These are phyloP conservation scores for Lasioglossum pauxillum DNA, from an alignment of 2,888 invertebrate genomes.

Conservation along the genomic window DNA sequence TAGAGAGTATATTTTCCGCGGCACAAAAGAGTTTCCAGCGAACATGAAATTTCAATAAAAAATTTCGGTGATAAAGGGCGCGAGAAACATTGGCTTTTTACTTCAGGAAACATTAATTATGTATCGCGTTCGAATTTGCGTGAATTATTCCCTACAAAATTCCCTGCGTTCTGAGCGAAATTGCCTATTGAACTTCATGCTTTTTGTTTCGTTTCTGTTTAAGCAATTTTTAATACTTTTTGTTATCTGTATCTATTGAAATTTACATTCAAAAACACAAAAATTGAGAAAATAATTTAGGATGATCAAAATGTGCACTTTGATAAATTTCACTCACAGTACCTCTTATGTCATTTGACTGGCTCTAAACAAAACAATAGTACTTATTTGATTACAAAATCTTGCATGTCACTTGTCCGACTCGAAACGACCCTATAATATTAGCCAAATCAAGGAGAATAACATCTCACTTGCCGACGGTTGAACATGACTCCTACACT, in stretches of 20 bases:
- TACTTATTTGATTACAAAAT: not conserved
- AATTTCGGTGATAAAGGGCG: not conserved
- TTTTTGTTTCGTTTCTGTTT: not conserved
- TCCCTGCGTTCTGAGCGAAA: not conserved
- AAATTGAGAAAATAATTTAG: not conserved
- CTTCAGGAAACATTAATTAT: not conserved
- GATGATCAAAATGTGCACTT: not conserved
- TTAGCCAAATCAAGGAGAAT: not conserved
- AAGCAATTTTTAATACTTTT: not conserved
- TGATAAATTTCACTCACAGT: not conserved
- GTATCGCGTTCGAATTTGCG: not conserved
- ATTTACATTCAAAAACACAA: not conserved
- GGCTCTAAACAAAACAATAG: not conserved
- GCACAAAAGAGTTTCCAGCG: slow-evolving; percentile 23
- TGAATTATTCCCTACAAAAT: not conserved
- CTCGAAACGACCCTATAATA: not conserved
- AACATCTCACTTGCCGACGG: not conserved
- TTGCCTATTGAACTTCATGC: not conserved
- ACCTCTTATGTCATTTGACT: not conserved
- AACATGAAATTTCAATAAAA: slow-evolving; percentile 47
- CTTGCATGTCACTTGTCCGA: not conserved
- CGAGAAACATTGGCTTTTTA: slow-evolving; percentile 21
- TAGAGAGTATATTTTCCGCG: slow-evolving; percentile 9
- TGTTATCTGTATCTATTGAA: not conserved
- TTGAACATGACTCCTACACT: not conserved